phyloP scores from a whole-genome alignment of 2,113 vertebrate species.

The Ptychochromis oligacanthus region DNA sequence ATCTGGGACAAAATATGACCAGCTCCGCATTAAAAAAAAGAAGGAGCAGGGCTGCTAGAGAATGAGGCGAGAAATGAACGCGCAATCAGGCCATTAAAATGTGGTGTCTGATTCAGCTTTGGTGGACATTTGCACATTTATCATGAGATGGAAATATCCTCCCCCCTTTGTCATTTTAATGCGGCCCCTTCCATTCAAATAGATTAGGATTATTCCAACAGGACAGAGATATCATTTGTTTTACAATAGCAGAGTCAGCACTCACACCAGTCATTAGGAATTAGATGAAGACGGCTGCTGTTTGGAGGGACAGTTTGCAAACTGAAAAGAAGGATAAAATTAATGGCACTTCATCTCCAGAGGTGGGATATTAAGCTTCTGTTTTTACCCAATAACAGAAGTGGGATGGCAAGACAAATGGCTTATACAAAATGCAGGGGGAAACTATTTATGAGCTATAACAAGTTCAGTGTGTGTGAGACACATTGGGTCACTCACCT shows the following conservation, averaged over 20 bases:
- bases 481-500: slow-evolving; percentile 55
- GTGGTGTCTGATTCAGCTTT: slow-evolving; percentile 81
- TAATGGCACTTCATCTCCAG: slow-evolving; percentile 48
- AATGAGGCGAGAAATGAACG: slow-evolving; percentile 89
- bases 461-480: slow-evolving; percentile 29
- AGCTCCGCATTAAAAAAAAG: slow-evolving; percentile 86
- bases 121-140: slow-evolving; percentile 85
- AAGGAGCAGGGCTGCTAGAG: slow-evolving; percentile 70
- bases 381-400: slow-evolving; percentile 13
- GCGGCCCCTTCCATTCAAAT: slow-evolving; percentile 71
- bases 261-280: slow-evolving; percentile 67
- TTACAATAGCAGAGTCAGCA: slow-evolving; percentile 70
- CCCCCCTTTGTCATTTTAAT: slow-evolving; percentile 71
- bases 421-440: not conserved
- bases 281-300: slow-evolving; percentile 45
- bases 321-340: slow-evolving; percentile 53
- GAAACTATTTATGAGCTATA: not conserved
- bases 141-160: slow-evolving; percentile 77
- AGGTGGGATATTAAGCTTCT: slow-evolving; percentile 25
- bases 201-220: slow-evolving; percentile 79
- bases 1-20: slow-evolving; percentile 95
- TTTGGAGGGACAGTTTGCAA: slow-evolving; percentile 41
- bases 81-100: slow-evolving; percentile 90
- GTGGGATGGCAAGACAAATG: slow-evolving; percentile 52
- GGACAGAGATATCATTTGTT: slow-evolving; percentile 80